Conservation (phyloP, 2,113 vertebrate species). For the Dinomys branickii region DNA sequence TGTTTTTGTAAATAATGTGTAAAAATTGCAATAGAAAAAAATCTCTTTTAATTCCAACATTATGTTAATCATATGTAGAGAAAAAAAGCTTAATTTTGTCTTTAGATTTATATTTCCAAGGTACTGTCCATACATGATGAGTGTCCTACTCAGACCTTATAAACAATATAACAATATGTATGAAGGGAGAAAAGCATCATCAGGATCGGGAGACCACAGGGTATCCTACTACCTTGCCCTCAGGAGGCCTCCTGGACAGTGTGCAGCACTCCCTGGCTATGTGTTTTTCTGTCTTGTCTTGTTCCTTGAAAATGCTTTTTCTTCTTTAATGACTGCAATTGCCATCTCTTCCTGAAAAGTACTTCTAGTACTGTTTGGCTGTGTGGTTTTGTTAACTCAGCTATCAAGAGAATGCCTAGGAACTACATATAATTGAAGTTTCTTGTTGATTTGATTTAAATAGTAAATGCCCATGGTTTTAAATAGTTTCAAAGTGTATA, state of each 20-base stretch:
- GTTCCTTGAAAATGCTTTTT: background rate
- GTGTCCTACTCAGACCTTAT: background rate
- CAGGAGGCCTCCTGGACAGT: background rate
- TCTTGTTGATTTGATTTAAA: slow-evolving; percentile 9
- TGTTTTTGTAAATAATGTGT: background rate
- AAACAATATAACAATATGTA: background rate
- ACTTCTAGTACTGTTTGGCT: background rate
- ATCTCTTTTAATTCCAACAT: background rate
- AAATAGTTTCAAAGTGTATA: background rate
- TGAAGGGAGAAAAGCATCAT: background rate
- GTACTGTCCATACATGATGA: background rate
- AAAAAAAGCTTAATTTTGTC: background rate
- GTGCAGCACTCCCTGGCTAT: background rate
- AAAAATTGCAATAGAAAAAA: background rate
- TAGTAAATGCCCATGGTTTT: background rate
- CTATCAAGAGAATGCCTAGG: background rate
- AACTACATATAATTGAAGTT: background rate
- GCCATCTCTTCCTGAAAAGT: background rate
- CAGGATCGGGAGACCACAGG: background rate
- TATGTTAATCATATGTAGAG: background rate
- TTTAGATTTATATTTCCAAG: background rate
- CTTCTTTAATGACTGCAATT: background rate
- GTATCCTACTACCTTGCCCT: background rate
- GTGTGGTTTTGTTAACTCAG: background rate
- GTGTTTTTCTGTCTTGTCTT: background rate